These are phyloP conservation scores for Chionomys nivalis DNA, from an alignment of 2,113 vertebrate genomes.

Conservation along the genomic window DNA sequence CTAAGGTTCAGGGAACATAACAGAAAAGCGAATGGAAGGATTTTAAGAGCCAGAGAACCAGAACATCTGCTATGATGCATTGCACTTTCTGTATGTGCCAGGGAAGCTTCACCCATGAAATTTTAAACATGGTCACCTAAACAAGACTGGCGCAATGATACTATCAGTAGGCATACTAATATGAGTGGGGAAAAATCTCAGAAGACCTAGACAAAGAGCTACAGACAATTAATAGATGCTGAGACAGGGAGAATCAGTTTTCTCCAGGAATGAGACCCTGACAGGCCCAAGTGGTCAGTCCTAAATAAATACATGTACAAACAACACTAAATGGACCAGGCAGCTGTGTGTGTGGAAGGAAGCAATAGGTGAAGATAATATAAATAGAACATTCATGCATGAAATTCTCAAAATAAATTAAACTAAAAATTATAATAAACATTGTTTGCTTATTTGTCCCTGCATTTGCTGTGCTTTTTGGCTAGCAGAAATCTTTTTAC, in stretches of 20 bases:
- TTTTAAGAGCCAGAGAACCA: not conserved
- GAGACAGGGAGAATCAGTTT: not conserved
- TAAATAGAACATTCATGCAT: not conserved
- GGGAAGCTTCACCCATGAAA: not conserved
- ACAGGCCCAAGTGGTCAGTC: not conserved
- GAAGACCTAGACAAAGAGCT: not conserved
- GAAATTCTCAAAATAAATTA: not conserved
- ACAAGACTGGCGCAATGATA: not conserved
- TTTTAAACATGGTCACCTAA: not conserved
- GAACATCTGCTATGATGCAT: not conserved
- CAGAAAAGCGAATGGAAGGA: not conserved
- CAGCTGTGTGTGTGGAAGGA: not conserved
- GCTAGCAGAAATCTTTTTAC: slow-evolving; percentile 37
- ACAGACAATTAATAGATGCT: not conserved
- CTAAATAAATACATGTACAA: not conserved
- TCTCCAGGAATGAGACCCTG: not conserved
- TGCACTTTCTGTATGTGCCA: not conserved
- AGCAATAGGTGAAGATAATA: not conserved
- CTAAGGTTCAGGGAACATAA: not conserved
- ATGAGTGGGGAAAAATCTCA: not conserved
- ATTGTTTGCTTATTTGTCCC: slow-evolving; percentile 21
- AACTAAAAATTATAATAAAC: not conserved
- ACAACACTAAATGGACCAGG: not conserved
- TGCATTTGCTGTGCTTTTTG: slow-evolving; percentile 4
- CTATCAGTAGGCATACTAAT: not conserved